phyloP scores from a whole-genome alignment of 2,797 vertebrate species.

The Acipenser ruthenus region DNA sequence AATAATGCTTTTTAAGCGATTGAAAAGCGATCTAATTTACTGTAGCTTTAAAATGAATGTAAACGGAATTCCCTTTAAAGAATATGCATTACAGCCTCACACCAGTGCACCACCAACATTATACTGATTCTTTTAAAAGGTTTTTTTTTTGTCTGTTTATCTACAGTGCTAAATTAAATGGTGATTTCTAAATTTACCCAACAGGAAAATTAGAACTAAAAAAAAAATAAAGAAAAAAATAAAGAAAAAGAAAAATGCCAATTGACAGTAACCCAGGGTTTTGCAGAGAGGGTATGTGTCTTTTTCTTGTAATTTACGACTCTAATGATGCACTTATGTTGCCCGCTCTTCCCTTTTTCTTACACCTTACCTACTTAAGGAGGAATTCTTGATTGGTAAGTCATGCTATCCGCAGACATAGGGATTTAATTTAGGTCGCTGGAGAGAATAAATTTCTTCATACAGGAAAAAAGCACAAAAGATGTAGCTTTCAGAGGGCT shows the following conservation, averaged over 20 bases:
- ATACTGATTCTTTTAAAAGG: too few relatives aligned
- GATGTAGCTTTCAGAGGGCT: conserved; percentile 77
- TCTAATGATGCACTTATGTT: conserved; percentile 99
- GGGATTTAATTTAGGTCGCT: conserved; percentile 92
- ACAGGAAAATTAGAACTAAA: too few relatives aligned
- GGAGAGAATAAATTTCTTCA: conserved; percentile 79
- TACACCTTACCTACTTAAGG: conserved; percentile 99
- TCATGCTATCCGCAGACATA: conserved; percentile 96
- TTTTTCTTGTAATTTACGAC: conserved; percentile 95
- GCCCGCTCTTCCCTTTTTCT: conserved; percentile 99
- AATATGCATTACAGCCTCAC: too few relatives aligned
- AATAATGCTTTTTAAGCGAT: too few relatives aligned
- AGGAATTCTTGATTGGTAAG: conserved; percentile 99
- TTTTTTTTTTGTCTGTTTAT: too few relatives aligned
- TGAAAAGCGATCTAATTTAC: too few relatives aligned
- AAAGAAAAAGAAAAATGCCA: conserved; percentile 38
- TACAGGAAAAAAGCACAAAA: conserved; percentile 74
- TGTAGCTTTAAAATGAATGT: too few relatives aligned
- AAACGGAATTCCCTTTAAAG: too few relatives aligned
- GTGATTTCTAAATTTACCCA: too few relatives aligned
- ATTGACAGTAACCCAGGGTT: conserved; percentile 44
- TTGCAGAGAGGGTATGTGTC: conserved; percentile 86
- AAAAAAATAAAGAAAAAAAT: conserved; percentile 11
- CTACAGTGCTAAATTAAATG: too few relatives aligned
- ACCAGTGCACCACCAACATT: too few relatives aligned